phyloP scores from a whole-genome alignment of 2,113 vertebrate species.

The Pteronura brasiliensis region DNA sequence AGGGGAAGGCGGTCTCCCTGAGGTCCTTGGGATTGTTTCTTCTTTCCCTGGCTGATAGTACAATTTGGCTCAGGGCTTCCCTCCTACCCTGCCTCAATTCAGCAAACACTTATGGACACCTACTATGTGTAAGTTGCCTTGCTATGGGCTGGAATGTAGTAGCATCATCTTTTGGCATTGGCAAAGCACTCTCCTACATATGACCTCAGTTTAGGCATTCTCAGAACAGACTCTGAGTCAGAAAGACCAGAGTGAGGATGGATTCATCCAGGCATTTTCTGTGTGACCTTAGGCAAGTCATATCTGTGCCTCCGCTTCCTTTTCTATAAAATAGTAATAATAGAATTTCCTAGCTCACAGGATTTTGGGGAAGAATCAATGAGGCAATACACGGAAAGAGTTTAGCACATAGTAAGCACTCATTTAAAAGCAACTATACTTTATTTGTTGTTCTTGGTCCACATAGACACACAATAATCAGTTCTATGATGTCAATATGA shows the following conservation, averaged over 20 bases:
- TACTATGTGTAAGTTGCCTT: neutral
- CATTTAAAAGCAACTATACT: neutral
- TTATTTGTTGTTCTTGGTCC: neutral
- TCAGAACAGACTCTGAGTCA: neutral
- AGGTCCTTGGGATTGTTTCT: neutral
- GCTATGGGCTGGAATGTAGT: neutral
- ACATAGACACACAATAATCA: neutral
- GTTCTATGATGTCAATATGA: neutral
- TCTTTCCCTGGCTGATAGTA: neutral
- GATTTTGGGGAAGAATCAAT: neutral
- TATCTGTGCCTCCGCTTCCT: neutral
- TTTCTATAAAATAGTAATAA: neutral
- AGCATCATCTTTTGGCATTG: neutral
- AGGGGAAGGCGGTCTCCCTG: neutral
- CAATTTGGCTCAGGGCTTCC: neutral
- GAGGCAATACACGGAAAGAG: neutral
- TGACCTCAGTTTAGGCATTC: neutral
- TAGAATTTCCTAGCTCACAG: neutral
- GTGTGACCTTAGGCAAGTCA: neutral
- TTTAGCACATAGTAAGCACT: neutral
- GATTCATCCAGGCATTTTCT: neutral
- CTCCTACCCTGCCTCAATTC: neutral
- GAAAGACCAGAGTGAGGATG: neutral
- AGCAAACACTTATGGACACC: neutral
- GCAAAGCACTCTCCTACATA: neutral